A percentile compares a stretch with the other conserved stretches of the same genome.
phyloP scores from a whole-genome alignment of 2,888 invertebrate species.

The Lucinisca nassula region DNA sequence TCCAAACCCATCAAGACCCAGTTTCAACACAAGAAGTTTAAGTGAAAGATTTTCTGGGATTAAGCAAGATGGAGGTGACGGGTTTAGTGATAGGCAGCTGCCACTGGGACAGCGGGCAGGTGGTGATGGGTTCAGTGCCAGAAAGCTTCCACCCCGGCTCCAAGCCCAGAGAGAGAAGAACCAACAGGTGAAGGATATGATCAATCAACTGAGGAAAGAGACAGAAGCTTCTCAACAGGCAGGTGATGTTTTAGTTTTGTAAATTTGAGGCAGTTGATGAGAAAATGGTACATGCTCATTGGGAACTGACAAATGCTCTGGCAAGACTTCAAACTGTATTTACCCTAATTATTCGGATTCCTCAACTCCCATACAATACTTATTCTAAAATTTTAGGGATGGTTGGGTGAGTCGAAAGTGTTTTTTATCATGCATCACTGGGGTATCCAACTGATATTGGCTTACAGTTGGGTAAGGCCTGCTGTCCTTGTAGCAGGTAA shows the following conservation, averaged over 20 bases:
- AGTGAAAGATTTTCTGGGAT: slow-evolving; percentile 7
- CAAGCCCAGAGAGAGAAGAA: slow-evolving; percentile 16
- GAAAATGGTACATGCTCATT: no score
- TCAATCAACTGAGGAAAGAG: slow-evolving; percentile 4
- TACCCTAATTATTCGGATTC: no score
- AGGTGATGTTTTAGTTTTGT: not conserved
- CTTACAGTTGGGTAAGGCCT: no score
- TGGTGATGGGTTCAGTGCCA: slow-evolving; percentile 1
- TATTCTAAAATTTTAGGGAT: no score
- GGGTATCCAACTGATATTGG: no score
- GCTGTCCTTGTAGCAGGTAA: no score
- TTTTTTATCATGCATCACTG: no score
- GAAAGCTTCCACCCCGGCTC: slow-evolving; percentile 10
- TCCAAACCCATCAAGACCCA: not conserved
- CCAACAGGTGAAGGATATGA: slow-evolving; percentile 14
- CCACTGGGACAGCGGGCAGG: not conserved
- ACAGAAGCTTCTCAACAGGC: not conserved
- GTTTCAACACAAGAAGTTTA: not conserved
- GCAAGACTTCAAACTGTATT: no score
- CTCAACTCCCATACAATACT: no score
- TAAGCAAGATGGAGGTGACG: not conserved
- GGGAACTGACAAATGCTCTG: no score
- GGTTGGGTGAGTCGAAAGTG: no score
- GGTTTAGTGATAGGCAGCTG: not conserved
- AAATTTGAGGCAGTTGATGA: no score